phyloP scores from a whole-genome alignment of 1,140 invertebrate species.

The Berghia stephanieae region DNA sequence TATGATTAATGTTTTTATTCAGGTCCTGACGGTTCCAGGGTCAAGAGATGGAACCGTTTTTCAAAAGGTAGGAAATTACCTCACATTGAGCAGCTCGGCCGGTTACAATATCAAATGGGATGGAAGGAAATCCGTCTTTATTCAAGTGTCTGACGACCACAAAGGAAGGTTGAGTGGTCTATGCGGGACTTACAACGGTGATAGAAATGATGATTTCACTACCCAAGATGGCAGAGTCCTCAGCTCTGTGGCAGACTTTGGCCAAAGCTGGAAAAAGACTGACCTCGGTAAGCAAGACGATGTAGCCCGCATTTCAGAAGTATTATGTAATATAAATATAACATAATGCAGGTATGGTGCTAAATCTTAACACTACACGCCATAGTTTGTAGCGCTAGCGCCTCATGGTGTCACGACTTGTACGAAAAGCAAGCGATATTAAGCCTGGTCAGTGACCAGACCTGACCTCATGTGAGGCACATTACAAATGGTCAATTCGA shows the following conservation, averaged over 20 bases:
- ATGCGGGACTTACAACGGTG: slow-evolving; percentile 81
- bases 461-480: too few species aligned
- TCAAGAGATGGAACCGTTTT: slow-evolving; percentile 75
- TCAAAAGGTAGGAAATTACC: slow-evolving; percentile 75
- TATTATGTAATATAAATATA: not conserved
- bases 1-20: not conserved
- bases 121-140: slow-evolving; percentile 65
- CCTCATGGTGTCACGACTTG: too few species aligned
- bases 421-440: too few species aligned
- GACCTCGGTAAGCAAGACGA: slow-evolving; percentile 60
- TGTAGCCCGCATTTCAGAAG: not conserved
- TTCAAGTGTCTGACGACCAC: slow-evolving; percentile 74
- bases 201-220: slow-evolving; percentile 76
- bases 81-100: slow-evolving; percentile 75
- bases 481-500: too few species aligned
- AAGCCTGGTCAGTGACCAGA: too few species aligned
- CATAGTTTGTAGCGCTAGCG: too few species aligned
- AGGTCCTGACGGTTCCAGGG: slow-evolving; percentile 41
- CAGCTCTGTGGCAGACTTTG: slow-evolving; percentile 65
- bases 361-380: too few species aligned
- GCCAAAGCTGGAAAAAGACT: slow-evolving; percentile 75
- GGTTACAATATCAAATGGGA: slow-evolving; percentile 82
- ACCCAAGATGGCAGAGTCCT: slow-evolving; percentile 52
- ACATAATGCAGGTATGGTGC: too few species aligned
- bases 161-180: slow-evolving; percentile 84